Evolutionary conservation across 2,888 invertebrate species (phyloP).

Genomic region (Heliconius cydno): DNA sequence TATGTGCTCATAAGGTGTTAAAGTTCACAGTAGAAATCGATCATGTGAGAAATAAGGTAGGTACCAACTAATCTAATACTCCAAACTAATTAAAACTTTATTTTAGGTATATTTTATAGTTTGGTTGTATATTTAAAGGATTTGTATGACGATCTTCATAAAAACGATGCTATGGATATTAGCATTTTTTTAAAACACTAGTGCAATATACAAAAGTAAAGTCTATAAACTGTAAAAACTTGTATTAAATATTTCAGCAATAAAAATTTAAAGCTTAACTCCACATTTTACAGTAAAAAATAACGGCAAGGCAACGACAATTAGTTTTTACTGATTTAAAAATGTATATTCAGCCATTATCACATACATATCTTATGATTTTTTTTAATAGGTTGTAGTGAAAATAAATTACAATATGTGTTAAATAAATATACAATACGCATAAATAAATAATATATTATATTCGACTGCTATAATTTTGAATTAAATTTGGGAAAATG

Average conservation of each 20-base stretch:
- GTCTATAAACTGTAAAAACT: not conserved
- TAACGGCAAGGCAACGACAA: not conserved
- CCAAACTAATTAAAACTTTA: not conserved
- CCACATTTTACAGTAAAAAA: not conserved
- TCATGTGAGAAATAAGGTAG: conserved; percentile 2
- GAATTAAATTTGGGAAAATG: no score
- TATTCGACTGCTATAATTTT: no score
- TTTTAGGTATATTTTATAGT: no score
- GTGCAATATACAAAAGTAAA: not conserved
- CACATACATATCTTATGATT: no score
- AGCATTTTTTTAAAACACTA: not conserved
- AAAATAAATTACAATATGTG: no score
- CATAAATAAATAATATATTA: no score
- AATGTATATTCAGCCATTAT: no score
- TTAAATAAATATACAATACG: no score
- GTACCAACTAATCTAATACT: not conserved
- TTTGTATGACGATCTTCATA: no score
- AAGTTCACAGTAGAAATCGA: conserved; percentile 14
- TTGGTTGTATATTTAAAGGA: no score
- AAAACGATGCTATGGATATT: not conserved
- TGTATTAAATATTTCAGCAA: not conserved
- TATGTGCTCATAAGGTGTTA: conserved; percentile 24
- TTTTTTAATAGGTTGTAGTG: no score
- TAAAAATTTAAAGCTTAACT: not conserved
- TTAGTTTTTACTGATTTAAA: not conserved